A percentile compares a stretch with the other conserved stretches of the same genome.
These are phyloP conservation scores for Bombus terrestris DNA, from an alignment of 1,140 invertebrate genomes.

Conservation along the genomic window DNA sequence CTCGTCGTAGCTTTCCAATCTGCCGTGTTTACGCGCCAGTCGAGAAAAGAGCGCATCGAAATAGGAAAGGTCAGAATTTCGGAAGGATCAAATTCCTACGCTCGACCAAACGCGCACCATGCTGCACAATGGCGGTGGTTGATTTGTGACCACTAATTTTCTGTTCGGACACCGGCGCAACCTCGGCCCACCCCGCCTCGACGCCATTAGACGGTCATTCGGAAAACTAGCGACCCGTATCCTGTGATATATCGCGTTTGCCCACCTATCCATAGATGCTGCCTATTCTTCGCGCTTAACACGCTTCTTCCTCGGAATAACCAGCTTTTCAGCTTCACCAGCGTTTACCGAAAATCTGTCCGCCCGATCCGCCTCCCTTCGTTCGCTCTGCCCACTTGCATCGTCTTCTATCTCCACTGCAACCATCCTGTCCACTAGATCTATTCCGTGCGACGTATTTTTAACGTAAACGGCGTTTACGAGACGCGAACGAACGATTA, in stretches of 20 bases:
- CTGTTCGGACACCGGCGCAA: constrained; percentile 63
- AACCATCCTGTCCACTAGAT: too few species aligned
- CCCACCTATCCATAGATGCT: constrained; percentile 13
- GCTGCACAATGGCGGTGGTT: constrained; percentile 68
- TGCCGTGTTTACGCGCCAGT: too few species aligned
- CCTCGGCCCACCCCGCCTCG: constrained; percentile 56
- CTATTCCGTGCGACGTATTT: too few species aligned
- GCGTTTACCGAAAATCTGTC: constrained; percentile 41
- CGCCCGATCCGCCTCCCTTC: too few species aligned
- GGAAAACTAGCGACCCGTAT: constrained; percentile 67
- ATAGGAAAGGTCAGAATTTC: neutral
- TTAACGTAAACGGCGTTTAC: neutral
- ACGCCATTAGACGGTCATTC: constrained; percentile 76
- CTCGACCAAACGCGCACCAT: neutral
- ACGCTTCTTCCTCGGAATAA: constrained; percentile 37
- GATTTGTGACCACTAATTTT: constrained; percentile 80
- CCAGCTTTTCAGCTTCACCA: constrained; percentile 20
- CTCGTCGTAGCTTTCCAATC: neutral
- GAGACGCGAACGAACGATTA: neutral
- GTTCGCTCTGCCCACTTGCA: too few species aligned
- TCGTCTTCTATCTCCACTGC: too few species aligned
- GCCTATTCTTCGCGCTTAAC: constrained; percentile 22
- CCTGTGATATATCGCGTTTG: constrained; percentile 23
- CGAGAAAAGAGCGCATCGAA: too few species aligned
- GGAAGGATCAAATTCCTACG: constrained; percentile 25